A percentile compares a stretch with the other conserved stretches of the same genome.
Evolutionary conservation across 64 coral and sea anemone species (phyloP).

Genomic region (Actinia equina): DNA sequence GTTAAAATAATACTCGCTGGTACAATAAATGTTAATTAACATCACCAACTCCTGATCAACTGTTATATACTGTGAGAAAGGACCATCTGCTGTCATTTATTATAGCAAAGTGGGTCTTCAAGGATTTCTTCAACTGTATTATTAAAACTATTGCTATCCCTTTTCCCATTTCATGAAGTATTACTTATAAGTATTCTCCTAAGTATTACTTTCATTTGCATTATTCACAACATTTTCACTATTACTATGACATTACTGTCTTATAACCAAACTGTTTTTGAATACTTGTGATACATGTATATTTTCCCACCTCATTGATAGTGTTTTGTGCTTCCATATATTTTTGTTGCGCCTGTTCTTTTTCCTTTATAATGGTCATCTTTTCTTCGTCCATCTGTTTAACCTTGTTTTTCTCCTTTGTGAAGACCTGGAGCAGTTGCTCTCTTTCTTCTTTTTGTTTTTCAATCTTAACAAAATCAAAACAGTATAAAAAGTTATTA

Average conservation of each 20-base stretch:
- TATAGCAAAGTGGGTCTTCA: too few species aligned
- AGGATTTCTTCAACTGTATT: too few species aligned
- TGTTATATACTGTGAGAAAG: too few species aligned
- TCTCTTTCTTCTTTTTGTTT: slow-evolving; percentile 70
- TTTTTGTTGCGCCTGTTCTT: slow-evolving; percentile 62
- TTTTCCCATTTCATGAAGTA: too few species aligned
- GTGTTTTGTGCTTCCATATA: slow-evolving; percentile 42
- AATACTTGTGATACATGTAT: background rate
- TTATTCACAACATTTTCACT: too few species aligned
- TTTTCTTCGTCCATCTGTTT: slow-evolving; percentile 43
- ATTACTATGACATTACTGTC: too few species aligned
- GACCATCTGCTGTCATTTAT: too few species aligned
- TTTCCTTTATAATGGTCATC: slow-evolving; percentile 40
- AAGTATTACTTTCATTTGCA: too few species aligned
- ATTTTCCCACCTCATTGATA: slow-evolving; percentile 42
- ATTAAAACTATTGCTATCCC: too few species aligned
- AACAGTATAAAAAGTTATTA: background rate
- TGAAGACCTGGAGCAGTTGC: slow-evolving; percentile 54
- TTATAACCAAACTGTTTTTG: background rate
- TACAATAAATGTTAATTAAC: too few species aligned
- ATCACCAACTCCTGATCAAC: too few species aligned
- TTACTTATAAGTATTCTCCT: too few species aligned
- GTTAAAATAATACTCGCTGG: background rate
- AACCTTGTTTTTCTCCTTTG: slow-evolving; percentile 73
- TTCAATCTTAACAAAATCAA: slow-evolving; percentile 23